Conservation (phyloP, 23 tunicate genomes). For the Trididemnum nubilum region DNA sequence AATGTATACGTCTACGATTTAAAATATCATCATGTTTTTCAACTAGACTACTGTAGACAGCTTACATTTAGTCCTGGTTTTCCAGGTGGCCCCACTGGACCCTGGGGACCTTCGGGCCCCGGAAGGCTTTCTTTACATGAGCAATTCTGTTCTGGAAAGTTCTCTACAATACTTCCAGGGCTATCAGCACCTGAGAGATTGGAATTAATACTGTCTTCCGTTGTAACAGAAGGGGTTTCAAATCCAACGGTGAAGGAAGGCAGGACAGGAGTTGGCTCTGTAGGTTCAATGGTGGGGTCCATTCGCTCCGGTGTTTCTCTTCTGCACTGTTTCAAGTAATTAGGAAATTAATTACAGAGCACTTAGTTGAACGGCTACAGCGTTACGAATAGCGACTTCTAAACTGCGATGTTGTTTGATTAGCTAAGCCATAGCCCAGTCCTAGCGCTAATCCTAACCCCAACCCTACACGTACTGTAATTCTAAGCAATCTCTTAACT, state of each 20-base stretch:
- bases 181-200: not conserved
- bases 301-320: not conserved
- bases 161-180: not conserved
- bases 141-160: not conserved
- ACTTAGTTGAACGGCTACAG: no score
- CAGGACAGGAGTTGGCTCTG: not conserved
- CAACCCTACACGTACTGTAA: no score
- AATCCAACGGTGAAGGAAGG: slow-evolving; percentile 7
- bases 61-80: slow-evolving; percentile 64
- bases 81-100: slow-evolving; percentile 26
- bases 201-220: not conserved
- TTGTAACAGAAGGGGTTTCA: not conserved
- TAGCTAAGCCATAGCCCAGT: no score
- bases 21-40: no score
- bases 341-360: no score
- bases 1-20: no score
- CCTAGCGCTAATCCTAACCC: no score
- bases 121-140: slow-evolving; percentile 45
- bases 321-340: not conserved
- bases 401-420: no score
- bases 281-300: not conserved
- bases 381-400: no score
- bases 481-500: no score
- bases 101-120: slow-evolving; percentile 20
- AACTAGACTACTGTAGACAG: no score